These are phyloP conservation scores for Hyposmocoma kahamanoa DNA, from an alignment of 1,140 invertebrate genomes.

Conservation along the genomic window DNA sequence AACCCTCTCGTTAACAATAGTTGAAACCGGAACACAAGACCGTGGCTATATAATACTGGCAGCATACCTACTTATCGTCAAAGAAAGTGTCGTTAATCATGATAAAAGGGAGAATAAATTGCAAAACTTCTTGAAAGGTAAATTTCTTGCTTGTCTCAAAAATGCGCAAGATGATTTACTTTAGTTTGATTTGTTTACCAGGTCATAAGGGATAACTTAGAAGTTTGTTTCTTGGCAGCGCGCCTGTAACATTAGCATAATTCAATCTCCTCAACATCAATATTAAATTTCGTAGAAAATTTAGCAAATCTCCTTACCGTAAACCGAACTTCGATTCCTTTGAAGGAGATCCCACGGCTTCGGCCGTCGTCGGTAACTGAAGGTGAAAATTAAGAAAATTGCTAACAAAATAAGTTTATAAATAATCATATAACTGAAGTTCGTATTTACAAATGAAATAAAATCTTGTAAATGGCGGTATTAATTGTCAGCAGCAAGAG, in stretches of 20 bases:
- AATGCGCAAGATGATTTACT: too few species aligned
- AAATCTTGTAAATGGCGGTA: slow-evolving; percentile 62
- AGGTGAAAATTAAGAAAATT: slow-evolving; percentile 67
- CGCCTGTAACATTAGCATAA: background rate
- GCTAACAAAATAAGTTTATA: slow-evolving; percentile 61
- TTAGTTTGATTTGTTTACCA: background rate
- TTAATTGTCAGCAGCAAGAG: slow-evolving; percentile 44
- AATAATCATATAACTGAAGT: slow-evolving; percentile 62
- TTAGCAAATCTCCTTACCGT: background rate
- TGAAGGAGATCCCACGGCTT: slow-evolving; percentile 35
- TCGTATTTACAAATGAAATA: slow-evolving; percentile 56
- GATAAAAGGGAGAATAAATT: too few species aligned
- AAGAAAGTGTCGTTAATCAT: too few species aligned
- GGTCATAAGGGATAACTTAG: background rate
- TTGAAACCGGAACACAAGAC: too few species aligned
- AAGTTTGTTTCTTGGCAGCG: background rate
- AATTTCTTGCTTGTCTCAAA: too few species aligned
- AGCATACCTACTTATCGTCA: too few species aligned
- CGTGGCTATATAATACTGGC: too few species aligned
- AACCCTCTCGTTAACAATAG: too few species aligned
- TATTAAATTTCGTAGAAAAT: slow-evolving; percentile 1
- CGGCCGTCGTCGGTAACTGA: slow-evolving; percentile 35
- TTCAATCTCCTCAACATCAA: background rate
- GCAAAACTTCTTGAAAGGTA: too few species aligned
- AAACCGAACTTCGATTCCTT: slow-evolving; percentile 39